Base-by-base conservation (phyloP, 2,888 invertebrate genomes). In the Andrena flavipes region DNA sequence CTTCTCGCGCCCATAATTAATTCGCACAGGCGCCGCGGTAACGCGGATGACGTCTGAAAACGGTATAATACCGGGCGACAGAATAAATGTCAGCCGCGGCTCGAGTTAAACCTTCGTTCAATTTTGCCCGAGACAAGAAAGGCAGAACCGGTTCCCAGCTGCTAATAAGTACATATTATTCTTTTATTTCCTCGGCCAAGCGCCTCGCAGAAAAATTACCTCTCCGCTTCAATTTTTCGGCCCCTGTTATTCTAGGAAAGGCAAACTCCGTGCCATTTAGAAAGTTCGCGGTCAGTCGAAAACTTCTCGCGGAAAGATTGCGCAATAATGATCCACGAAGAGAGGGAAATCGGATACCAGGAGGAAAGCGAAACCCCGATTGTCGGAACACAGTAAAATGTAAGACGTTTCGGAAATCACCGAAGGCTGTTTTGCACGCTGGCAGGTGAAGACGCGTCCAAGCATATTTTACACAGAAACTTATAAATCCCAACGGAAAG, bases 331-430 rank as follows among this genome's bases (percentile, higher is more conserved):
- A 64, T 35, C 33, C 60, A 2, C 56, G 71, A 86, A 74, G 86
- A 84, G 84, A 83, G 83, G 68, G 83, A 83, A 67, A 75, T 26
- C 60, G 60, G 35, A 35, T 65, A 35, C 29, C 30, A 30, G 13
- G 54, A 86, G 71, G 80, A 83, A 86, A 83, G 86, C 62, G 86
- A 86, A 75, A 76, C 62, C 51, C 20, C 10, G 8, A 26, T 7
- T 26, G 35, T 23, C n/a, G 26, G 51, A 86, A 74, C 74, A 85
- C 84, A 80, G 76, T 30, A 74, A 85, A 84, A 75, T 56, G 26
- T 10, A 5, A 23, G 13, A 20, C 42, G 16, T 16, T n/a, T 69
- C 29, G 29, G 13, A 29, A 69, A 72, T 67, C 35, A 20, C 23
- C n/a, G 64, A 73, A 74, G 65, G 63, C n/a, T 1, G 51, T 7